These are phyloP conservation scores for Frankliniella fusca DNA, from an alignment of 2,888 invertebrate genomes.

Conservation along the genomic window DNA sequence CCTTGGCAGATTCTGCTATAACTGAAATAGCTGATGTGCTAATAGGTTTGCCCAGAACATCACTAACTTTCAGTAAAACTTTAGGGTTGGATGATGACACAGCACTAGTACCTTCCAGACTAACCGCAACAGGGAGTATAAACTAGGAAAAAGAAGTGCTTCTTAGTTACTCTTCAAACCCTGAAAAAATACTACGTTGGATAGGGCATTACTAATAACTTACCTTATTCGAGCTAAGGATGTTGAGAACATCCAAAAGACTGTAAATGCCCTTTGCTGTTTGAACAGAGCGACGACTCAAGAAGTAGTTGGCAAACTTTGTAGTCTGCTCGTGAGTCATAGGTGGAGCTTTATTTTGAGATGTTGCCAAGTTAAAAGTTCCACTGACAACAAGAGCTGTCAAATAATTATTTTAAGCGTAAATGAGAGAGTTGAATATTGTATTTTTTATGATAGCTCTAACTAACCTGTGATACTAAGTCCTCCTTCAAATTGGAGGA, in stretches of 20 bases:
- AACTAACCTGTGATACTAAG: constrained; percentile 64
- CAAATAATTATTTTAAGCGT: constrained; percentile 29
- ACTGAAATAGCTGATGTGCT: constrained; percentile 59
- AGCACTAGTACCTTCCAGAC: constrained; percentile 65
- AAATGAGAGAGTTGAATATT: not conserved
- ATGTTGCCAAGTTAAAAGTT: constrained; percentile 58
- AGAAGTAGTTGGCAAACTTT: constrained; percentile 86
- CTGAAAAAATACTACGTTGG: not conserved
- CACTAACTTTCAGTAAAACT: constrained; percentile 66
- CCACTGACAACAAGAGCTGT: constrained; percentile 58
- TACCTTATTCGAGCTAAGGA: constrained; percentile 67
- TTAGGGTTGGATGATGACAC: constrained; percentile 70
- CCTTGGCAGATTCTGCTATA: constrained; percentile 70
- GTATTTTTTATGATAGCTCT: not conserved
- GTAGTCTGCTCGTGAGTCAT: constrained; percentile 72
- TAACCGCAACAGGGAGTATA: constrained; percentile 79
- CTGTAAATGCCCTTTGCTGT: constrained; percentile 76
- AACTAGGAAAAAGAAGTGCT: constrained; percentile 47
- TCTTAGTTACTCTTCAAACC: not conserved
- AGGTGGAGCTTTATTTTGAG: constrained; percentile 63
- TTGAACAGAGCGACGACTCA: constrained; percentile 84
- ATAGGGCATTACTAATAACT: constrained; percentile 36
- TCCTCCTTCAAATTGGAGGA: constrained; percentile 89
- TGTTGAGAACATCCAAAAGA: constrained; percentile 71
- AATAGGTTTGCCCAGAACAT: constrained; percentile 69